A percentile compares a stretch with the other conserved stretches of the same genome.
Evolutionary conservation across 2,888 invertebrate genomes (phyloP).

Genomic region (Eupithecia subumbrata): DNA sequence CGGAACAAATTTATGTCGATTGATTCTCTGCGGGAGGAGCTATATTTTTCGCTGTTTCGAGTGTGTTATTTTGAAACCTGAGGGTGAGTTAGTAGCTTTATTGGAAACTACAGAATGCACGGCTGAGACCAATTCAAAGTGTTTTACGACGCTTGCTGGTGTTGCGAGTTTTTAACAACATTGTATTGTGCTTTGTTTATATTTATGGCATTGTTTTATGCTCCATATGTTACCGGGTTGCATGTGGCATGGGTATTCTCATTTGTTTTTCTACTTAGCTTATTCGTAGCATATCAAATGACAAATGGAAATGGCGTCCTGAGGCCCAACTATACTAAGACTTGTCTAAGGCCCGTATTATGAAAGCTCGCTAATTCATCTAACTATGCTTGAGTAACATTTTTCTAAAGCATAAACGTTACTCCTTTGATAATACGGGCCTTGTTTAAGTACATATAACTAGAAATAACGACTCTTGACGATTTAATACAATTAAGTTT

Average conservation of each 20-base stretch:
- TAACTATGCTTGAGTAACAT: no score
- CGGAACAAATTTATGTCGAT: slow-evolving; percentile 49
- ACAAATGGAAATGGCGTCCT: neutral
- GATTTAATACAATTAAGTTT: neutral
- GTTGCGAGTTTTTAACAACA: slow-evolving; percentile 31
- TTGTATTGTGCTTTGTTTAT: slow-evolving; percentile 14
- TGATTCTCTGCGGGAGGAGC: slow-evolving; percentile 50
- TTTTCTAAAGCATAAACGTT: no score
- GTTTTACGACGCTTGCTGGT: slow-evolving; percentile 36
- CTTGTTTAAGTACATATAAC: no score
- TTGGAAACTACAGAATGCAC: slow-evolving; percentile 34
- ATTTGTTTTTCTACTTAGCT: neutral
- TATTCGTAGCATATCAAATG: neutral
- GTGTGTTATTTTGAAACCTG: slow-evolving; percentile 39
- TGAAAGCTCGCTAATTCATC: no score
- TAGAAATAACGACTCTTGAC: no score
- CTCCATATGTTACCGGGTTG: slow-evolving; percentile 7
- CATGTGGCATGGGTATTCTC: slow-evolving; percentile 1
- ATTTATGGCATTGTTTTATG: slow-evolving; percentile 15
- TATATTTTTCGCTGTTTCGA: slow-evolving; percentile 48
- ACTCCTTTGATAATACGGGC: no score
- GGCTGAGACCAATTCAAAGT: slow-evolving; percentile 36
- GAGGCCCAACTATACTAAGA: neutral
- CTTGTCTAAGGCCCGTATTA: no score
- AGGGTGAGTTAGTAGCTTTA: slow-evolving; percentile 35